phyloP scores from a whole-genome alignment of 2,797 vertebrate genomes.

The Tragopan temminckii region DNA sequence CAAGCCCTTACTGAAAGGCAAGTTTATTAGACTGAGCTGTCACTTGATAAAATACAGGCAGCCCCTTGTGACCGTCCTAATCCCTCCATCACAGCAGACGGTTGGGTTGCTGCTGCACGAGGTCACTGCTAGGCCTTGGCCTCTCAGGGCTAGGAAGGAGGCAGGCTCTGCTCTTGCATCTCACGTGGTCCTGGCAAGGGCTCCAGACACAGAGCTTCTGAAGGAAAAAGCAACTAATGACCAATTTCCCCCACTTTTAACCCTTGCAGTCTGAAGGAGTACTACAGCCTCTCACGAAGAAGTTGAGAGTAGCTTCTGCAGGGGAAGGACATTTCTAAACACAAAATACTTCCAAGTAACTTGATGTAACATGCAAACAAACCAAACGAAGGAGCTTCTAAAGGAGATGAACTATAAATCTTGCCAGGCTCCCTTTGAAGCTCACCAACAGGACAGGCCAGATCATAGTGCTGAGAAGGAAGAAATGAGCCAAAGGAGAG shows the following conservation, averaged over 20 bases:
- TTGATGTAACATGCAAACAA: neutral
- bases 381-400: neutral
- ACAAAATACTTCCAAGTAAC: neutral
- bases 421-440: neutral
- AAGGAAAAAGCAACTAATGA: neutral
- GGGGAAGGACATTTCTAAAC: accelerated
- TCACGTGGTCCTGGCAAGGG: neutral
- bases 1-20: neutral
- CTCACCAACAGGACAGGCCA: neutral
- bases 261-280: neutral
- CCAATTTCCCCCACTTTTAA: neutral
- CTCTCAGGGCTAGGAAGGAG: neutral
- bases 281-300: accelerated
- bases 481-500: neutral
- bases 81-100: neutral
- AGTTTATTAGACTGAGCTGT: neutral
- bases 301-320: neutral
- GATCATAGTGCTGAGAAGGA: neutral
- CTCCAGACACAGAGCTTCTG: neutral
- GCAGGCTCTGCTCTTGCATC: neutral
- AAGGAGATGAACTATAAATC: neutral
- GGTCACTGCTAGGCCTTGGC: neutral
- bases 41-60: neutral
- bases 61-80: accelerated
- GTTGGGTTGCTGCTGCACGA: neutral